Evolutionary conservation across 2,113 vertebrate species (phyloP), one percentile per base, ranked within the genome.

Genomic region (Triplophysa tibetana): DNA sequence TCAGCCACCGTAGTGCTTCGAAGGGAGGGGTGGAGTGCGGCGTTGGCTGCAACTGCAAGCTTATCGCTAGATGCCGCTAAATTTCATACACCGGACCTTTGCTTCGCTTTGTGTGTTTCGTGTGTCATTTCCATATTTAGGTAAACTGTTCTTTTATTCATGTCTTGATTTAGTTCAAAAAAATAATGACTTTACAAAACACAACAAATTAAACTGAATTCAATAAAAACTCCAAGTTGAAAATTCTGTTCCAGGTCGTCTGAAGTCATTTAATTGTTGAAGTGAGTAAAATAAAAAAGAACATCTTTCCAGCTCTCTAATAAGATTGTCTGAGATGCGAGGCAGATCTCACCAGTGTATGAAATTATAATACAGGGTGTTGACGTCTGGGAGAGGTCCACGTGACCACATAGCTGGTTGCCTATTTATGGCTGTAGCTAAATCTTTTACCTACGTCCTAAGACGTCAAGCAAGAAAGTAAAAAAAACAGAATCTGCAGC

Each of bases 331-430:
- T 60, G 54, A 75, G 41, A 62, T 63, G 73, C 41, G 41, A n/a
- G 26, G 60, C 73, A 75, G 73, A 75, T 62, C 73, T 63, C 43
- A 29, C 63, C 73, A 75, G 73, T 29, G 73, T 75, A 63, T 75
- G 60, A 63, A 63, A 75, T 75, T 63, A 75, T 75, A 63, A 75
- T 63, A 75, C 41, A 63, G n/a, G 60, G 26, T 50, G 73, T 60
- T 75, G 58, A 38, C 63, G 73, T 75, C 73, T 75, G 41, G 16
- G 8, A 48, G 60, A 75, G 13, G 45, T 16, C 29, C 75, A 77
- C 65, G 73, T 63, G 75, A 77, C 62, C 8, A 29, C 74, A 76
- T 24, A 45, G 45, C 9, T 54, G 43, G 16, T 17, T n/a, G 23
- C 63, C 73, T 75, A 63, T 75, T 50, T 75, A 58, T 54, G 62